Evolutionary conservation across 2,113 vertebrate genomes (phyloP).

Genomic region (Pogonocichla stellata): DNA sequence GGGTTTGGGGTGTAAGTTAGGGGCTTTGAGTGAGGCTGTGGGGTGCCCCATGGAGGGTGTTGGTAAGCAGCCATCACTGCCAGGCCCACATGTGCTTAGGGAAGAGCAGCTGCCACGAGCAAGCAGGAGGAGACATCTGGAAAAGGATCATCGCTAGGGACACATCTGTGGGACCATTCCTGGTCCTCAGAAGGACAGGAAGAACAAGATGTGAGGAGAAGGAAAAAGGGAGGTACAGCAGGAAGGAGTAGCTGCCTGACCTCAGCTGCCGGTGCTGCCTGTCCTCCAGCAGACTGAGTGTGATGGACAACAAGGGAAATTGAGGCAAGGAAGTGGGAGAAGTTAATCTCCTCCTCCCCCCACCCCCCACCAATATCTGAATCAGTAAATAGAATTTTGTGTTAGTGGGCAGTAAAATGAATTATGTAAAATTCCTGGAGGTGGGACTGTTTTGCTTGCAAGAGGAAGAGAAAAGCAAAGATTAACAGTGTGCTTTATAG

Average conservation of each 20-base stretch:
- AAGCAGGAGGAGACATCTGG: background rate
- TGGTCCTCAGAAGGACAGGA: background rate
- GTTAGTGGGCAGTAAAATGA: background rate
- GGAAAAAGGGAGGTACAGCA: background rate
- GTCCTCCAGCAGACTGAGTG: background rate
- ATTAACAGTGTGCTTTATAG: background rate
- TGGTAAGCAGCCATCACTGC: background rate
- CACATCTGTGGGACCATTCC: background rate
- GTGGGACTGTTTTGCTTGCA: background rate
- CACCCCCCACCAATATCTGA: background rate
- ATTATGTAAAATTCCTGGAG: background rate
- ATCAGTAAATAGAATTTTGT: background rate
- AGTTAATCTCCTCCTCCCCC: background rate
- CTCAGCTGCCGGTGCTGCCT: background rate
- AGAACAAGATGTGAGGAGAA: background rate
- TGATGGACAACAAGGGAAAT: background rate
- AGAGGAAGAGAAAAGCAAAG: background rate
- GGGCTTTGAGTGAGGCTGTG: background rate
- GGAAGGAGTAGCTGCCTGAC: background rate
- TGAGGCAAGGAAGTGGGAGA: background rate
- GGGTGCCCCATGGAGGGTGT: background rate
- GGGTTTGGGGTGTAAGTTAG: background rate
- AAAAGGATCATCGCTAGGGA: background rate
- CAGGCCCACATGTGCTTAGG: fast-evolving
- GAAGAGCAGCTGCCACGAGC: fast-evolving